Conservation (phyloP, 2,888 invertebrate species). For the Crocallis elinguaria region DNA sequence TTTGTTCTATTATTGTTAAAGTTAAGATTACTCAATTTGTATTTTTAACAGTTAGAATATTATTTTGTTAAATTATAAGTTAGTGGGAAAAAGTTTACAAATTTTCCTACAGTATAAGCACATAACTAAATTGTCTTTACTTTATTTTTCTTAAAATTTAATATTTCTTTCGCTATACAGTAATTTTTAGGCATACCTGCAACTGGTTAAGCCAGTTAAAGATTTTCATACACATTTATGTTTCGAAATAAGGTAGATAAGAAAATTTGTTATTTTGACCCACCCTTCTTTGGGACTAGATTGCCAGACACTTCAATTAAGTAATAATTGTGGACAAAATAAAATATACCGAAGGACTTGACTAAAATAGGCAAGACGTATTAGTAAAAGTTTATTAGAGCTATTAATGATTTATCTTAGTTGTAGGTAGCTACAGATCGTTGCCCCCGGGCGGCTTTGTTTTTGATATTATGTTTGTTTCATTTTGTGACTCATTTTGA, state of each 20-base stretch:
- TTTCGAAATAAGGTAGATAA: too few species aligned
- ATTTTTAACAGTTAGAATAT: conserved; percentile 48
- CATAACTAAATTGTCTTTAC: neutral
- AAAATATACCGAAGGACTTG: conserved; percentile 28
- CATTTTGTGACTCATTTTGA: conserved; percentile 36
- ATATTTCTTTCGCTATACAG: neutral
- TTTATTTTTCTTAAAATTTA: conserved; percentile 6
- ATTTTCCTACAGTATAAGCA: neutral
- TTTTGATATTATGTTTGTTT: conserved; percentile 12
- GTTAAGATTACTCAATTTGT: conserved; percentile 54
- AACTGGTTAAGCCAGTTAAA: neutral
- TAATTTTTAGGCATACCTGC: neutral
- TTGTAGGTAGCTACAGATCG: conserved; percentile 9
- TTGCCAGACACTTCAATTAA: conserved; percentile 63
- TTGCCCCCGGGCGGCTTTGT: conserved; percentile 1
- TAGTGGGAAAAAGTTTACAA: conserved; percentile 17
- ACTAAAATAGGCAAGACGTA: conserved; percentile 18
- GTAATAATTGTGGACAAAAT: conserved; percentile 45
- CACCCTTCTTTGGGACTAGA: conserved; percentile 52
- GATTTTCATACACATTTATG: too few species aligned
- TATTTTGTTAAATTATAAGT: conserved; percentile 15
- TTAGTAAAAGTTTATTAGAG: neutral
- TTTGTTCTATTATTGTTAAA: conserved; percentile 66
- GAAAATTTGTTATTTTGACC: neutral
- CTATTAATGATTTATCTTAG: conserved; percentile 27